phyloP scores from a whole-genome alignment of 1,140 invertebrate genomes.

The Bradysia coprophila region DNA sequence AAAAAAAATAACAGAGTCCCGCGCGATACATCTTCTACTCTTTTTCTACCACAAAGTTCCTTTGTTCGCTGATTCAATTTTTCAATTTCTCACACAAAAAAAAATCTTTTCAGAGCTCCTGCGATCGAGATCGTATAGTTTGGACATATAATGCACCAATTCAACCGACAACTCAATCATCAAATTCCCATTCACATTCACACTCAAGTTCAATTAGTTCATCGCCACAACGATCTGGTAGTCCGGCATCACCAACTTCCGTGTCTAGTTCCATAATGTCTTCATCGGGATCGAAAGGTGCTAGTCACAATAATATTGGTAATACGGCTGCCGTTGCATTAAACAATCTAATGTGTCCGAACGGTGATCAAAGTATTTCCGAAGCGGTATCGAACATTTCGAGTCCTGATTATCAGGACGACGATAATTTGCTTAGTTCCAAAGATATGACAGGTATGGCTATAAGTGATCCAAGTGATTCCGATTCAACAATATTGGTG shows the following conservation, averaged over 20 bases:
- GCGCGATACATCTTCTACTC: no score
- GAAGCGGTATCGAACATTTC: constrained; percentile 74
- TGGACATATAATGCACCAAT: constrained; percentile 83
- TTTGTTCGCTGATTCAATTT: no score
- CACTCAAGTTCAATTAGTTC: constrained; percentile 28
- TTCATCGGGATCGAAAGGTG: constrained; percentile 34
- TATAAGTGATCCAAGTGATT: constrained; percentile 70
- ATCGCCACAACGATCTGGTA: constrained; percentile 29
- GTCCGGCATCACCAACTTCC: constrained; percentile 61
- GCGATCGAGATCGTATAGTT: constrained; percentile 42
- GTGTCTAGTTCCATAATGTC: constrained; percentile 74
- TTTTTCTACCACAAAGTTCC: no score
- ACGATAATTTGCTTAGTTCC: constrained; percentile 27
- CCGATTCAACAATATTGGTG: constrained; percentile 57
- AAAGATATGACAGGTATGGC: constrained; percentile 45
- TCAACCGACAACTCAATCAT: constrained; percentile 20
- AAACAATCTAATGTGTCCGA: constrained; percentile 3
- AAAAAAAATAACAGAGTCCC: no score
- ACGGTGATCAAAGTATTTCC: constrained; percentile 47
- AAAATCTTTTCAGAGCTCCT: background rate
- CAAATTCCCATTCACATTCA: constrained; percentile 13
- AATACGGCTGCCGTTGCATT: constrained; percentile 2
- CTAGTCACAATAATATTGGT: constrained; percentile 16
- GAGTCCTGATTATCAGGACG: constrained; percentile 70
- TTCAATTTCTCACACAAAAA: no score